Conservation (phyloP, 2,888 invertebrate genomes). For the Rotaria macrura region DNA sequence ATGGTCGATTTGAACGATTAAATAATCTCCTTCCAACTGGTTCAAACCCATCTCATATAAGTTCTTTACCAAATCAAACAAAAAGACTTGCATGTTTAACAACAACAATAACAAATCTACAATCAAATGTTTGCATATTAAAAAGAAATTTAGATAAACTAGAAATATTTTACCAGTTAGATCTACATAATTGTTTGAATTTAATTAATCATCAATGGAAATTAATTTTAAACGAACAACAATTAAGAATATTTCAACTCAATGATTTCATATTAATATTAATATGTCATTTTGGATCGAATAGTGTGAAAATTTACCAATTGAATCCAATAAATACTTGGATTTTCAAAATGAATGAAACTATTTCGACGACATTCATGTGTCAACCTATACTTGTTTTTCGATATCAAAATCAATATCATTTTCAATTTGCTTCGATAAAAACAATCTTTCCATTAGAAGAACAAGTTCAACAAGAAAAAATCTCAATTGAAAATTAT, state of each 20-base stretch:
- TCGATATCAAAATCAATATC: not conserved
- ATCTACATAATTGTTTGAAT: not conserved
- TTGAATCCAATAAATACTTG: not conserved
- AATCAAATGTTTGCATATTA: not conserved
- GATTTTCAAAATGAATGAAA: not conserved
- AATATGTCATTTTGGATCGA: not conserved
- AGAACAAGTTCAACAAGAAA: not conserved
- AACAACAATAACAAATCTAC: not conserved
- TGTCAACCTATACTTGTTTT: not conserved
- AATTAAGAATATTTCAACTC: not conserved
- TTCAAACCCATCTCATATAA: not conserved
- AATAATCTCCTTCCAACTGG: not conserved
- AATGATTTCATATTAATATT: not conserved
- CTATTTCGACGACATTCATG: not conserved
- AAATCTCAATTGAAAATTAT: not conserved
- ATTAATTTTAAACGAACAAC: not conserved
- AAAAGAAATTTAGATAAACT: not conserved
- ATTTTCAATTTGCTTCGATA: not conserved
- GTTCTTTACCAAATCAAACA: not conserved
- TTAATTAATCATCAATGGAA: not conserved
- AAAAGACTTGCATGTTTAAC: constrained; percentile 7
- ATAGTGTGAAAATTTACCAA: not conserved
- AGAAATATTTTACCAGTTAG: not conserved
- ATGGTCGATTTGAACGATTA: not conserved
- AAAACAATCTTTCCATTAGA: not conserved